A percentile compares a stretch with the other conserved stretches of the same genome.
These are phyloP conservation scores for Paralvinella palmiformis DNA, from an alignment of 1,140 invertebrate genomes.

Conservation along the genomic window DNA sequence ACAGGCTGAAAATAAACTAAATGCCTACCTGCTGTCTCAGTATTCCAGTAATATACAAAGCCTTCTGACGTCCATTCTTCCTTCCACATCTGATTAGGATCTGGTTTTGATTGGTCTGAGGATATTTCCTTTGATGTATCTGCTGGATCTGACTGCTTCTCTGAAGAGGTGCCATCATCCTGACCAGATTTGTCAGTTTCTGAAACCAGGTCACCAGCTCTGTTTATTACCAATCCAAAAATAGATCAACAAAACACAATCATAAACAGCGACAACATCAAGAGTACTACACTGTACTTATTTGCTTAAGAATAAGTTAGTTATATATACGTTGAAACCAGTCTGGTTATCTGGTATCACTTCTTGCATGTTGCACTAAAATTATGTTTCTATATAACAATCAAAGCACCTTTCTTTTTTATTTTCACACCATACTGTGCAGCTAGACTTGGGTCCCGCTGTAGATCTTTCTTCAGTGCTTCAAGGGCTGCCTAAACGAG, in stretches of 20 bases:
- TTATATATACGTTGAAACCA: too few species aligned
- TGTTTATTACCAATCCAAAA: background rate
- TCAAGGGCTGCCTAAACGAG: conserved; percentile 2
- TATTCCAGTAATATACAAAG: conserved; percentile 73
- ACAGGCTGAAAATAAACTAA: too few species aligned
- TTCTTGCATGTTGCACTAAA: too few species aligned
- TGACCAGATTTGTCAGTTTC: too few species aligned
- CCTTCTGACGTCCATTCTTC: conserved; percentile 66
- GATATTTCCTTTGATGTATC: background rate
- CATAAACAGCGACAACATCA: background rate
- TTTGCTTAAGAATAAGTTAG: background rate
- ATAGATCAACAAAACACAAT: background rate
- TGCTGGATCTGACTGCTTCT: background rate
- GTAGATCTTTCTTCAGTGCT: background rate
- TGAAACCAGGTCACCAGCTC: background rate
- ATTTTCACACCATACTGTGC: background rate
- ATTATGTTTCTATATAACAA: too few species aligned
- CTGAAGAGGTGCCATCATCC: too few species aligned
- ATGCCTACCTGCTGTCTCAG: conserved; percentile 68
- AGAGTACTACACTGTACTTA: background rate
- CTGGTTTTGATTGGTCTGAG: background rate
- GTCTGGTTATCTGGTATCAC: too few species aligned
- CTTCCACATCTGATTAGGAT: conserved; percentile 55
- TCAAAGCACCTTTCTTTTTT: background rate
- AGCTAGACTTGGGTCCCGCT: background rate